Evolutionary conservation across 2,797 vertebrate genomes (phyloP).

Genomic region (Anas bernieri): DNA sequence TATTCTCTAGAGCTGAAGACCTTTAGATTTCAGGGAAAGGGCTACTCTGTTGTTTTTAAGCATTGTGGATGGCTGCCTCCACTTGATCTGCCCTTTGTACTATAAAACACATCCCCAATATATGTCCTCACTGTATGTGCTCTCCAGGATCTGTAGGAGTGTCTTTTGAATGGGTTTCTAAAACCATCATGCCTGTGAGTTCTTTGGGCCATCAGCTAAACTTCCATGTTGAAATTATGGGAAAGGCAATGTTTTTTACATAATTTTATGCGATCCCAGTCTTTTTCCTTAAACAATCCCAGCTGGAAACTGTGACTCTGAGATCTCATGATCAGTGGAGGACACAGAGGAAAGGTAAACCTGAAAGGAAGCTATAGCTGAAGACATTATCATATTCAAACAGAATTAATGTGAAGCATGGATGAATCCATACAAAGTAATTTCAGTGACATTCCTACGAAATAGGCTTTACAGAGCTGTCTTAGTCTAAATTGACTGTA

Average conservation of each 20-base stretch:
- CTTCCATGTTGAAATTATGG: neutral
- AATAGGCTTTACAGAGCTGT: neutral
- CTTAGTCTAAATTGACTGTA: neutral
- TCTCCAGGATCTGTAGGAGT: neutral
- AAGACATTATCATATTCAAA: neutral
- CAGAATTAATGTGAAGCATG: neutral
- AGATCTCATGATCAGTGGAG: neutral
- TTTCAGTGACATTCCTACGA: neutral
- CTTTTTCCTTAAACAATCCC: neutral
- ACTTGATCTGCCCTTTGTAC: neutral
- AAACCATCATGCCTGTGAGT: neutral
- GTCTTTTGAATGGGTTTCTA: neutral
- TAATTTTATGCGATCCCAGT: neutral
- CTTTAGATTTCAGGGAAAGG: neutral
- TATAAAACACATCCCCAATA: neutral
- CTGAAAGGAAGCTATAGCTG: neutral
- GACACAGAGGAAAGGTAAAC: neutral
- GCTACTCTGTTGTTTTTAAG: neutral
- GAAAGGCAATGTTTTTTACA: neutral
- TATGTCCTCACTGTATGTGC: accelerated
- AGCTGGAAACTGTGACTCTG: neutral
- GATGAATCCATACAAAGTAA: neutral
- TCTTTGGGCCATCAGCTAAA: neutral
- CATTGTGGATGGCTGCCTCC: neutral
- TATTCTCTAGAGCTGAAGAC: neutral